A percentile compares a stretch with the other conserved stretches of the same genome.
Evolutionary conservation across 1,140 invertebrate genomes (phyloP).

Genomic region (Listronotus oregonensis): DNA sequence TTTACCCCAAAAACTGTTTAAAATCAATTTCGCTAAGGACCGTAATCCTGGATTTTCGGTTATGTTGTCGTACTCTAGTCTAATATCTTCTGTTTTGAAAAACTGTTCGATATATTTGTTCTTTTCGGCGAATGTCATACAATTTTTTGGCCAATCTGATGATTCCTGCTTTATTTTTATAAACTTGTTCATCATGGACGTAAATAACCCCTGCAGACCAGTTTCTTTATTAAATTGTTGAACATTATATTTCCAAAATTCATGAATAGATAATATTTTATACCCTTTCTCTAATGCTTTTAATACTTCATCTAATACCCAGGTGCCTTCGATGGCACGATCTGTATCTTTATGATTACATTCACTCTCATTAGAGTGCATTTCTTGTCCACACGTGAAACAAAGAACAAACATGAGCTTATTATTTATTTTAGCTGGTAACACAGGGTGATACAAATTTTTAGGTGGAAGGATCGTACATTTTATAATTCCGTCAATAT

Average conservation of each 20-base stretch:
- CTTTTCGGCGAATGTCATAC: constrained; percentile 43
- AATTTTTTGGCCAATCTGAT: constrained; percentile 48
- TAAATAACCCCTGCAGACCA: constrained; percentile 44
- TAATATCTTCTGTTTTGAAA: constrained; percentile 52
- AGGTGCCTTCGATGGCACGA: constrained; percentile 51
- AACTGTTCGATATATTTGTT: constrained; percentile 52
- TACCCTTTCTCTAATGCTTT: constrained; percentile 44
- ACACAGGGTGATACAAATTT: constrained; percentile 50
- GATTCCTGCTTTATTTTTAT: constrained; percentile 52
- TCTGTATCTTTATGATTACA: constrained; percentile 49
- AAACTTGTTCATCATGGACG: constrained; percentile 49
- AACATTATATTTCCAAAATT: constrained; percentile 50
- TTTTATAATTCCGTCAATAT: constrained; percentile 42
- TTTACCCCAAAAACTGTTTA: constrained; percentile 53
- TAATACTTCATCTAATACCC: constrained; percentile 51
- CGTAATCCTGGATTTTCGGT: constrained; percentile 51
- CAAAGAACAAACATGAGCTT: constrained; percentile 52
- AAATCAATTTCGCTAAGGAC: constrained; percentile 49
- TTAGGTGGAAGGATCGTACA: constrained; percentile 50
- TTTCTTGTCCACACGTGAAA: constrained; percentile 39
- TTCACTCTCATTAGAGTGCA: not conserved
- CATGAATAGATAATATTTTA: constrained; percentile 50
- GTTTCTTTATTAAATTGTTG: no score
- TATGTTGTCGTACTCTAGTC: constrained; percentile 50
- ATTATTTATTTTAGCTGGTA: constrained; percentile 42